These are phyloP conservation scores for Todiramphus chloris DNA, from an alignment of 2,113 vertebrate species.

Conservation along the genomic window DNA sequence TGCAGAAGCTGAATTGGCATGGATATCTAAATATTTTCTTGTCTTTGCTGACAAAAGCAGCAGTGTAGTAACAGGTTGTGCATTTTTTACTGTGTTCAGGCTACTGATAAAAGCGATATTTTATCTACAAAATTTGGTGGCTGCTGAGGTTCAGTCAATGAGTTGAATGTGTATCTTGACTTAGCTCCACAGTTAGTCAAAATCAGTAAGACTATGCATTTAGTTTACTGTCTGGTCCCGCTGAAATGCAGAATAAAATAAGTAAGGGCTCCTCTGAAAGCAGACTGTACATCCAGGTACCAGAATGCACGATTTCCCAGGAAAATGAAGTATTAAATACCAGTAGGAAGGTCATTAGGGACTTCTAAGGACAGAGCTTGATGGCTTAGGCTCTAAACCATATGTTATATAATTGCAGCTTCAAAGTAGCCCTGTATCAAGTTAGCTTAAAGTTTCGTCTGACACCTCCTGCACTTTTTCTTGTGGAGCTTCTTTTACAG, in stretches of 20 bases:
- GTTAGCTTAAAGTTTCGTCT: not conserved
- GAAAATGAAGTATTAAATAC: not conserved
- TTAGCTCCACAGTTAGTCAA: not conserved
- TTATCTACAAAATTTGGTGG: not conserved
- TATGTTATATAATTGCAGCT: not conserved
- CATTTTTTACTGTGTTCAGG: not conserved
- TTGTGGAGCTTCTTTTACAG: not conserved
- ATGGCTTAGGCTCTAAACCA: not conserved
- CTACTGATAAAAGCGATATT: not conserved
- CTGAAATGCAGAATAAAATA: not conserved
- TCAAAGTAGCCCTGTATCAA: not conserved
- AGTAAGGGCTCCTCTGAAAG: not conserved
- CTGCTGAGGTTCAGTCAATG: not conserved
- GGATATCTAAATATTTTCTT: not conserved
- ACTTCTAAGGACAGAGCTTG: not conserved
- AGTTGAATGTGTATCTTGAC: not conserved
- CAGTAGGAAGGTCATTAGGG: not conserved
- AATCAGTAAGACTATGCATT: not conserved
- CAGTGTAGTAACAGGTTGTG: not conserved
- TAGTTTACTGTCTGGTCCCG: not conserved
- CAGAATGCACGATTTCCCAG: not conserved
- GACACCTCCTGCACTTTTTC: not conserved
- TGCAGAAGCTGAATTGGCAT: not conserved
- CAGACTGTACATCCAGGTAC: not conserved
- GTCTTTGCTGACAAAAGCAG: not conserved